A percentile compares a stretch with the other conserved stretches of the same genome.
phyloP scores from a whole-genome alignment of 2,888 invertebrate genomes.

The Empis stercorea region DNA sequence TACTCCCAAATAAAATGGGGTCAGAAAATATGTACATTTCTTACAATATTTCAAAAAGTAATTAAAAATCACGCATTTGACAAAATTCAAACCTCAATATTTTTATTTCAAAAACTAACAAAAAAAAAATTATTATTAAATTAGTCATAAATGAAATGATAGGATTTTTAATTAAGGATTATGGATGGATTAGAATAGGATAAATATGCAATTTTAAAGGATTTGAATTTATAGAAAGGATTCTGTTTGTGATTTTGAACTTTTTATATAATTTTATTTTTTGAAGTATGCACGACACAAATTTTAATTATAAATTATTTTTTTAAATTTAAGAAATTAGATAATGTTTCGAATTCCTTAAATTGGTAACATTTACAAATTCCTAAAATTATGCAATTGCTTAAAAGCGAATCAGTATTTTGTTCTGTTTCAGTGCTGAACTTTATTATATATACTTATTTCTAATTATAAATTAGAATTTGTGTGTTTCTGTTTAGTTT shows the following conservation, averaged over 20 bases:
- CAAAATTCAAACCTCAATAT: conserved; percentile 4
- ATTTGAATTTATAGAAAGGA: conserved; percentile 7
- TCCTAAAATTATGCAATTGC: too few species aligned
- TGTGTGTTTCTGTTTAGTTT: not conserved
- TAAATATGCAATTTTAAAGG: conserved; percentile 6
- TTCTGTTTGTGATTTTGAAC: conserved; percentile 13
- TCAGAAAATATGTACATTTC: too few species aligned
- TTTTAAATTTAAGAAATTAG: not conserved
- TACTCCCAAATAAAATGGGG: too few species aligned
- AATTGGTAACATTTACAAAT: too few species aligned
- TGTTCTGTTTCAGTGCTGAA: too few species aligned
- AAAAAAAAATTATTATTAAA: conserved; percentile 4
- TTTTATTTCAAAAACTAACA: not conserved
- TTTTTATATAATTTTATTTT: conserved; percentile 8
- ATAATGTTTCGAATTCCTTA: too few species aligned
- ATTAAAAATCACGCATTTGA: conserved; percentile 3
- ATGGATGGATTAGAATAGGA: conserved; percentile 10
- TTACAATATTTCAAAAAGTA: too few species aligned
- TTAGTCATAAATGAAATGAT: conserved; percentile 16
- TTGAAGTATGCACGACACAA: conserved; percentile 12
- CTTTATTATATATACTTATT: not conserved
- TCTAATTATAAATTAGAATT: not conserved
- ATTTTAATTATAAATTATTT: conserved; percentile 5
- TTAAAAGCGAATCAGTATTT: too few species aligned
- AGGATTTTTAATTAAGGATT: conserved; percentile 7